Percentiles rank a stretch among this genome's conserved stretches.
Conservation (phyloP, 2,888 invertebrate species). For the Junonia oenone region DNA sequence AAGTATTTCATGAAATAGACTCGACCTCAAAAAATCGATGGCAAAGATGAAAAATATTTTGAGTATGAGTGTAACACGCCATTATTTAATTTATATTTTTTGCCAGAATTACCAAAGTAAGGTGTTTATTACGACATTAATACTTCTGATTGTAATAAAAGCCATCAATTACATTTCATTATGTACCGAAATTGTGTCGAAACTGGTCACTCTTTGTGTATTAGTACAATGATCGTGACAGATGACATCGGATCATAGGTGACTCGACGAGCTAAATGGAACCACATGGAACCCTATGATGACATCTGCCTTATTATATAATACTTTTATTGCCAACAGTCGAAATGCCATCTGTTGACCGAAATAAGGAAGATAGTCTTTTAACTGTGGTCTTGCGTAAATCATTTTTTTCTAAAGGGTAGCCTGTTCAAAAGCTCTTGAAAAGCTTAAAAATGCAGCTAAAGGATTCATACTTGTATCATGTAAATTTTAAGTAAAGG, state of each 20-base stretch:
- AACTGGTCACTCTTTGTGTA: constrained; percentile 5
- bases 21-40: too few species aligned
- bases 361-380: constrained; percentile 4
- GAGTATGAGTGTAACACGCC: too few species aligned
- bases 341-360: constrained; percentile 17
- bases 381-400: not conserved
- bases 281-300: not conserved
- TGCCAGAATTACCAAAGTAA: too few species aligned
- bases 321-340: constrained; percentile 14
- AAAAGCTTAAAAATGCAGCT: not conserved
- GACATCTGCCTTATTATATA: constrained; percentile 9
- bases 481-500: too few species aligned
- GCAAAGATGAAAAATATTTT: too few species aligned
- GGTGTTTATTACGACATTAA: constrained; percentile 1
- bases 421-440: not conserved
- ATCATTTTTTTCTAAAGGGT: not conserved
- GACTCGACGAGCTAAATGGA: not conserved
- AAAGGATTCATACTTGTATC: too few species aligned
- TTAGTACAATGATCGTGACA: not conserved
- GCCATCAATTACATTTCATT: constrained; percentile 1
- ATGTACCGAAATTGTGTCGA: constrained; percentile 5
- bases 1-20: too few species aligned
- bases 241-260: not conserved
- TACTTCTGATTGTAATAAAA: not conserved
- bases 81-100: too few species aligned